These are phyloP conservation scores for Mobula hypostoma DNA, from an alignment of 2,113 vertebrate species.

Conservation along the genomic window DNA sequence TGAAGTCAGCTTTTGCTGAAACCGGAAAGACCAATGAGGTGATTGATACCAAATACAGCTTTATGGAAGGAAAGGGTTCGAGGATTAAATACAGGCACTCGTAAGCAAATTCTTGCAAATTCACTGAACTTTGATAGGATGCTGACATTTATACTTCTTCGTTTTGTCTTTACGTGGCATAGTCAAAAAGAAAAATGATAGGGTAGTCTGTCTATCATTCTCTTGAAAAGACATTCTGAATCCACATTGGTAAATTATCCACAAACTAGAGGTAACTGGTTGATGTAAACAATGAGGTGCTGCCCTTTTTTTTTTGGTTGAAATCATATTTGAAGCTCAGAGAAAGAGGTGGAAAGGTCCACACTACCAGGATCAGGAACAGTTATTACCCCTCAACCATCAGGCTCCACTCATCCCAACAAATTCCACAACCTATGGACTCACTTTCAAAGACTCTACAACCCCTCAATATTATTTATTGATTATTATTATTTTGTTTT, in stretches of 20 bases:
- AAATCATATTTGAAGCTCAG: background rate
- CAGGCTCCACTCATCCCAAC: no score
- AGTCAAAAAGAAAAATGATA: background rate
- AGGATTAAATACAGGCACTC: conserved; percentile 89
- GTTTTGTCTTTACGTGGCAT: background rate
- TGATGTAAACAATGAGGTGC: background rate
- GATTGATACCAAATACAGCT: conserved; percentile 81
- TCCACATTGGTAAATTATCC: background rate
- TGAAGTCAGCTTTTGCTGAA: conserved; percentile 90
- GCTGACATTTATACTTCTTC: background rate
- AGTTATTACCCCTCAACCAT: no score
- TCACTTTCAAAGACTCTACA: no score
- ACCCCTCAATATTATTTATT: no score
- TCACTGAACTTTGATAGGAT: background rate
- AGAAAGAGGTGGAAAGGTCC: background rate
- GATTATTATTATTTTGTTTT: no score
- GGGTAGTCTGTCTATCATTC: background rate
- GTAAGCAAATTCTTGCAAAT: conserved; percentile 61
- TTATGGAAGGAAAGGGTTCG: conserved; percentile 76
- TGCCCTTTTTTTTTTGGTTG: background rate
- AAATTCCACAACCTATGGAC: no score
- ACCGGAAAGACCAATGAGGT: conserved; percentile 87
- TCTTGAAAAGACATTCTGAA: background rate
- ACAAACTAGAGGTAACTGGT: background rate
- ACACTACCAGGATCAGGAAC: no score